Evolutionary conservation across 1,140 invertebrate species (phyloP), one percentile per base, ranked within the genome.

Genomic region (Panagrolaimus sp.): DNA sequence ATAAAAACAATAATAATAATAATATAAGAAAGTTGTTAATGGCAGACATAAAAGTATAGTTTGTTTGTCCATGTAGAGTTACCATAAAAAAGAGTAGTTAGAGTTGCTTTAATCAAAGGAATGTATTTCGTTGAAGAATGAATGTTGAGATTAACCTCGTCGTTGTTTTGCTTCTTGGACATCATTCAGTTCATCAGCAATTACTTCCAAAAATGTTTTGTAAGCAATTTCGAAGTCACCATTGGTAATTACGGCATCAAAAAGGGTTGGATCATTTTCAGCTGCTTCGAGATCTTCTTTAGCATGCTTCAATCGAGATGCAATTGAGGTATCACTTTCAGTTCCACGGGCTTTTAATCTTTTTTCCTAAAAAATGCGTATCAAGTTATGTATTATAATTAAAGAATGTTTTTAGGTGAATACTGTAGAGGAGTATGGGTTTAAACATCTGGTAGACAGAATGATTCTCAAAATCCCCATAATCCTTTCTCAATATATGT

Each of bases 171-270:
- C 88, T 84, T 83, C 94, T 52, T 52, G 48, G n/a, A 52, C 48
- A n/a, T 58, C 21, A 45, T 73, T 68, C 44, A 82, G 63, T 28
- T 83, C 82, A 15, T 80, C 70, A 0, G 38, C 44, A 21, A 82
- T 67, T 9, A 69, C 69, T n/a, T 68, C 46, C 17, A 78, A 24
- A 48, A 98, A 87, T 71, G 90, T 86, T 66, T 86, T 79, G 84
- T 97, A 98, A 12, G 94, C 91, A 73, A 88, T 88, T n/a, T 94
- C 90, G 28, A 97, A 83, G 9, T 91, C 87, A 79, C 96, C 91
- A 84, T 98, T 98, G n/a, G 91, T 86, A 65, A 98, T 90, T 3
- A 94, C 86, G 55, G 90, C 85, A 83, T 98, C 90, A 86, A 97
- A 97, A 76, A 94, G 91, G 9, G 89, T 91, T 6, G 88, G 88